Evolutionary conservation across 1,140 invertebrate species (phyloP).

Genomic region (Dryas iulia): DNA sequence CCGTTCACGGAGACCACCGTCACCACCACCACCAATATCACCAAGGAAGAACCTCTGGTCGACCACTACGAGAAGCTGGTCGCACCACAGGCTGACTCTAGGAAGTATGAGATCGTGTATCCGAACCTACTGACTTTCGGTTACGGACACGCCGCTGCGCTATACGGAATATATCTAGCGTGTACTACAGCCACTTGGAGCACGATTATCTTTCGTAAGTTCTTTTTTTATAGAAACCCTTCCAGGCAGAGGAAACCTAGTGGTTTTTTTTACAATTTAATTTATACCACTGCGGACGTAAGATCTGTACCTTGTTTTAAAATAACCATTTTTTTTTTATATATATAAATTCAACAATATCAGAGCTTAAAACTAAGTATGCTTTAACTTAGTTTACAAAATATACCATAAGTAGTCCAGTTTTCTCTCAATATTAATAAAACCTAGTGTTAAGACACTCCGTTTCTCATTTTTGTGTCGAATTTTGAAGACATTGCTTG

Average conservation of each 20-base stretch:
- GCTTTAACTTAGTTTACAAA: too few relatives aligned
- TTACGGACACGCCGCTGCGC: conserved; percentile 86
- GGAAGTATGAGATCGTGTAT: conserved; percentile 48
- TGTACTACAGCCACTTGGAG: conserved; percentile 84
- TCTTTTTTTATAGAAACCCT: background rate
- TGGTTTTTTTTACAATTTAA: background rate
- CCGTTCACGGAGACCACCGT: conserved; percentile 5
- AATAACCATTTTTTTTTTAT: too few relatives aligned
- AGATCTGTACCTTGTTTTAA: too few relatives aligned
- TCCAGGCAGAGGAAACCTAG: too few relatives aligned
- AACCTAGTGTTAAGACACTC: too few relatives aligned
- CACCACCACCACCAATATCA: background rate
- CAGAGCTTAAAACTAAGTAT: too few relatives aligned
- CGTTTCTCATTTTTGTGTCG: too few relatives aligned
- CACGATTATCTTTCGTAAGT: conserved; percentile 87
- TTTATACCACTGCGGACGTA: too few relatives aligned
- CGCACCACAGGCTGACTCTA: conserved; percentile 41
- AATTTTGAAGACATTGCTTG: too few relatives aligned
- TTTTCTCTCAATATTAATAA: too few relatives aligned
- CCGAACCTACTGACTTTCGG: conserved; percentile 76
- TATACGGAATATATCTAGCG: conserved; percentile 88
- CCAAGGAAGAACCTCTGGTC: background rate
- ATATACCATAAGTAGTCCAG: too few relatives aligned
- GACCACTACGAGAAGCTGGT: conserved; percentile 32
- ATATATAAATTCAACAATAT: too few relatives aligned